Base-by-base conservation (phyloP, 2,797 vertebrate species). In the Poeciliopsis paucimaculata region DNA sequence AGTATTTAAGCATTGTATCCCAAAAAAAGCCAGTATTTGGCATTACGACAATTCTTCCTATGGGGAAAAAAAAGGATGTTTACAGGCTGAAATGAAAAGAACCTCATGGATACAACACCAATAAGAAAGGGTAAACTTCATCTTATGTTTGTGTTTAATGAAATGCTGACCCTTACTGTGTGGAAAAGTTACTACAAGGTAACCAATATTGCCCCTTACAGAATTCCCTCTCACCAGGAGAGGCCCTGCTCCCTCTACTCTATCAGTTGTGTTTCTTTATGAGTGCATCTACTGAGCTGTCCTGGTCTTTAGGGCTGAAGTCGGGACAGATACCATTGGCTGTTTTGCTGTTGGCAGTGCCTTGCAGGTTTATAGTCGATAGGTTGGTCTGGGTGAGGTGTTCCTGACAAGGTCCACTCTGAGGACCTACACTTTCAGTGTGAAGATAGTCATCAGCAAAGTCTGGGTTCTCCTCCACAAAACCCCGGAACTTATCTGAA, bases 251-350 rank as follows among this genome's bases (percentile, higher is more conserved):
- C 71, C 6, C 51, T 55, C 36, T 15, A 31, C 26, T 12, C 39
- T 41, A 41, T 96, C 93, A 99, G 93, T 98, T 95, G 90, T 97
- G 93, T 94, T 99, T 99, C 96, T 98, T 97, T 80, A 90, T 83
- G n/a, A 88, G 88, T 53, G 91, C 88, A 41, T 90, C 88, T 72
- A 70, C 92, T 80, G 84, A 91, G 87, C 90, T 90, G 1, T 87
- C 86, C 26, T 77, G 76, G 28, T 81, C 92, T 91, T 95, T 86
- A 70, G 97, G 97, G 87, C 97, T 97, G 95, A 99, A 99, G 94
- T 99, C 98, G 3, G 97, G 96, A 92, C 98, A 99, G 95, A 99
- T 97, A 77, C 98, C 98, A 49, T 99, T 99, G 72, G 96, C 92
- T 60, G 94, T 90, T 57, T 93, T 95, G 53, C 88, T 87, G 78